A percentile compares a stretch with the other conserved stretches of the same genome.
phyloP scores from a whole-genome alignment of 35 echinoderm and acorn worm genomes.

The Ophiothrix spiculata region DNA sequence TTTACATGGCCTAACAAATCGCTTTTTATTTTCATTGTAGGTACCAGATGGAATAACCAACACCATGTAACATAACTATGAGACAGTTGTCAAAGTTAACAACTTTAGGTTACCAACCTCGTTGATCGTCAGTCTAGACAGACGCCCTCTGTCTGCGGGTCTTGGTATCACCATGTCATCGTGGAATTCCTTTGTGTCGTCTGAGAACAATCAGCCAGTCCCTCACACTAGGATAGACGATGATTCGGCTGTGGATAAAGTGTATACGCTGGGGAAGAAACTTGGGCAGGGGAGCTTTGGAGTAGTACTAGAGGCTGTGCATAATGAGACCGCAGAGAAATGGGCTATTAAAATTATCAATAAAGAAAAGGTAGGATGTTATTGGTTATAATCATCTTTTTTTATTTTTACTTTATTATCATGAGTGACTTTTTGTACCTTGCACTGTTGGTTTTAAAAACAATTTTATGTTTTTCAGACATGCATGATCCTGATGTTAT shows the following conservation, averaged over 20 bases:
- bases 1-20: too few relatives aligned
- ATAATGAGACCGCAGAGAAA: slow-evolving; percentile 58
- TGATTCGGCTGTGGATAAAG: slow-evolving; percentile 73
- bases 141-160: too few relatives aligned
- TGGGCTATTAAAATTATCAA: slow-evolving; percentile 98
- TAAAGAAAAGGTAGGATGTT: slow-evolving; percentile 83
- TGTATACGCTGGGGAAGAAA: slow-evolving; percentile 65
- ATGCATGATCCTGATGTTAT: not conserved
- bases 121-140: too few relatives aligned
- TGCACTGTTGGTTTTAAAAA: not conserved
- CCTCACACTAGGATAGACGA: slow-evolving; percentile 89
- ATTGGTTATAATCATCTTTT: not conserved
- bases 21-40: too few relatives aligned
- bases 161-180: not conserved
- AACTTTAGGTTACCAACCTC: too few relatives aligned
- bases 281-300: slow-evolving; percentile 92
- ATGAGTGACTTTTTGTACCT: not conserved
- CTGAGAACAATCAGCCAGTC: slow-evolving; percentile 30
- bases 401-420: not conserved
- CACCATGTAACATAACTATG: too few relatives aligned
- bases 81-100: too few relatives aligned
- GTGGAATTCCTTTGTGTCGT: not conserved
- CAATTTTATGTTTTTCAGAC: not conserved
- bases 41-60: too few relatives aligned
- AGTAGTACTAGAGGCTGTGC: slow-evolving; percentile 70